phyloP scores from a whole-genome alignment of 2,888 invertebrate species.

The Archips xylosteana region DNA sequence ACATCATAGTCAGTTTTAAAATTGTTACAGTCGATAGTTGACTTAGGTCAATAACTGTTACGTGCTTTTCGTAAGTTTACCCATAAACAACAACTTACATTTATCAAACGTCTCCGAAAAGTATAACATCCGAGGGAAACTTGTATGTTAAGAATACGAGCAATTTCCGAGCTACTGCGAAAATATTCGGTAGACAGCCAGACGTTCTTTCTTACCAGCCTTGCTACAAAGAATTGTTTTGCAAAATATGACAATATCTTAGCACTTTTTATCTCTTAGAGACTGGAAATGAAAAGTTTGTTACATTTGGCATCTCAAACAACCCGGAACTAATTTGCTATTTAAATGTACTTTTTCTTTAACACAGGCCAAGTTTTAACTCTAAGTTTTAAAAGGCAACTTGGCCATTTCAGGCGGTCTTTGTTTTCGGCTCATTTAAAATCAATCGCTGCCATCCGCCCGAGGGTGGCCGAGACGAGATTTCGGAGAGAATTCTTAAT shows the following conservation, averaged over 20 bases:
- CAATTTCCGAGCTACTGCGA: slow-evolving; percentile 6
- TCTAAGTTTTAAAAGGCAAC: slow-evolving; percentile 69
- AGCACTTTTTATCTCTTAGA: slow-evolving; percentile 9
- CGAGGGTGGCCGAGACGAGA: slow-evolving; percentile 73
- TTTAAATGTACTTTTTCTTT: slow-evolving; percentile 34
- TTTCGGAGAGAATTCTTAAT: slow-evolving; percentile 83
- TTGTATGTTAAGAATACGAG: slow-evolving; percentile 17
- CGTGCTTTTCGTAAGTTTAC: background rate
- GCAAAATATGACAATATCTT: slow-evolving; percentile 16
- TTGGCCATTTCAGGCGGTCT: slow-evolving; percentile 64
- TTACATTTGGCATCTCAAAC: slow-evolving; percentile 41
- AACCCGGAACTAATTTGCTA: slow-evolving; percentile 31
- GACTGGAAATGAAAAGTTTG: slow-evolving; percentile 28
- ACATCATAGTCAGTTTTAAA: background rate
- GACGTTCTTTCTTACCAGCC: slow-evolving; percentile 5
- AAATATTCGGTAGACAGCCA: slow-evolving; percentile 23
- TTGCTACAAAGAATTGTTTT: slow-evolving; percentile 24
- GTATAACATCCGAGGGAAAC: slow-evolving; percentile 19
- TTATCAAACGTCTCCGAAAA: slow-evolving; percentile 23
- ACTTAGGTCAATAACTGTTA: slow-evolving; percentile 1
- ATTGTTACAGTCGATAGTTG: slow-evolving; percentile 10
- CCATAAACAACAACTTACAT: slow-evolving; percentile 23
- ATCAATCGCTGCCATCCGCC: slow-evolving; percentile 79
- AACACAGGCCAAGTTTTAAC: slow-evolving; percentile 53
- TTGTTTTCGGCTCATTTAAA: slow-evolving; percentile 80